Evolutionary conservation across 1,140 invertebrate genomes (phyloP), one percentile per base, ranked within the genome.

Genomic region (Orius insidiosus): DNA sequence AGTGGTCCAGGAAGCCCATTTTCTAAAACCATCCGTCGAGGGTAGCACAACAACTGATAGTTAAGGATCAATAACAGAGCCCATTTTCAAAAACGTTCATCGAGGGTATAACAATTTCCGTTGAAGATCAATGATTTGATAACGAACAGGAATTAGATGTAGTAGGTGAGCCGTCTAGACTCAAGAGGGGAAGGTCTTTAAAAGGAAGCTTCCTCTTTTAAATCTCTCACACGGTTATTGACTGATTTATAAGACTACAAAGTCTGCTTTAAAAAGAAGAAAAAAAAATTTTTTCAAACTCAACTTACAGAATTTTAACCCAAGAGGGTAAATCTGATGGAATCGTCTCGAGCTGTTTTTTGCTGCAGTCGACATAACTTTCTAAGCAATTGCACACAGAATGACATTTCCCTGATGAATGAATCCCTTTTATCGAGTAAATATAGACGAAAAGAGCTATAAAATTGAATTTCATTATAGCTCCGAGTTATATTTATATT

Each of bases 301-400:
- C n/a, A 35, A 42, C 48, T 49, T 45, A 49, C 48, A 49, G 32
- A n/a, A 16, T 39, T 40, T 45, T 44, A 9, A 43, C 18, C 48
- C 48, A 49, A n/a, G 2, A 24, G 8, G 48, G 48, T 1, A 49
- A 30, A 46, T 39, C 37, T 3, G 43, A 32, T 9, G 48, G 48
- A 3, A 49, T 14, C 37, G 9, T 7, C 5, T 24, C 38, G 9
- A 49, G 40, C 18, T 24, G 16, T 30, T 49, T 43, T 8, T 36
- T n/a, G 31, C 34, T 45, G 32, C 48, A 49, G 11, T 49, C 48
- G 9, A 49, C 48, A 38, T 45, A 39, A 18, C 48, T 49, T 15
- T 49, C 42, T 24, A 49, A 45, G 32, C 48, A 49, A 16, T 11
- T 44, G 24, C 48, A 49, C 5, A 39, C 31, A n/a, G 37, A 11